Evolutionary conservation across 1,140 invertebrate species (phyloP).

Genomic region (Drosophila saltans): DNA sequence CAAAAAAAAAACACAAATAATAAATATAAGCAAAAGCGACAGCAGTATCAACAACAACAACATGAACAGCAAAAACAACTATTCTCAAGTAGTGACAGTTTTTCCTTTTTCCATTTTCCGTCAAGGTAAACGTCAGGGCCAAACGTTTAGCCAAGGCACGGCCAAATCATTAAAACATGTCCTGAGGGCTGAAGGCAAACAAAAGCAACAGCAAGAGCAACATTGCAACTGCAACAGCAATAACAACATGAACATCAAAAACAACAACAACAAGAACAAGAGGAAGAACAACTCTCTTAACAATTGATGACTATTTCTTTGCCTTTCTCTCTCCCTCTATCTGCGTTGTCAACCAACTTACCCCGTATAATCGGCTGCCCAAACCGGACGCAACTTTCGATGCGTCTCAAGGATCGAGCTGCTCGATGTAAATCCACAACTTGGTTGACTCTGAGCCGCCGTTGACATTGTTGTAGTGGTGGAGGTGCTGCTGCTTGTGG

Average conservation of each 20-base stretch:
- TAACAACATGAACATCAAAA: constrained; percentile 27
- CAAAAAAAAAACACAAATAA: constrained; percentile 11
- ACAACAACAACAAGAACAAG: constrained; percentile 40
- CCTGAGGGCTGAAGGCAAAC: constrained; percentile 60
- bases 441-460: constrained; percentile 14
- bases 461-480: constrained; percentile 37
- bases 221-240: constrained; percentile 35
- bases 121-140: constrained; percentile 64
- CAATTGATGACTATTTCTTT: background rate
- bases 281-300: constrained; percentile 21
- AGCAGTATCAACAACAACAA: constrained; percentile 30
- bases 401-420: constrained; percentile 74
- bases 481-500: constrained; percentile 51
- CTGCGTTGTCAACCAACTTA: constrained; percentile 83
- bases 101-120: constrained; percentile 23
- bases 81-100: constrained; percentile 49
- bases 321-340: background rate
- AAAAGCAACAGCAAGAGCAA: constrained; percentile 41
- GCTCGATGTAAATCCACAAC: constrained; percentile 78
- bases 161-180: constrained; percentile 68
- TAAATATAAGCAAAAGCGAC: constrained; percentile 40
- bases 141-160: background rate
- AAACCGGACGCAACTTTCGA: constrained; percentile 84
- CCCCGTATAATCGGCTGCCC: constrained; percentile 86
- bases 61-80: constrained; percentile 28